Evolutionary conservation across 2,797 vertebrate species (phyloP), one percentile per base, ranked within the genome.

Genomic region (Crenichthys baileyi): DNA sequence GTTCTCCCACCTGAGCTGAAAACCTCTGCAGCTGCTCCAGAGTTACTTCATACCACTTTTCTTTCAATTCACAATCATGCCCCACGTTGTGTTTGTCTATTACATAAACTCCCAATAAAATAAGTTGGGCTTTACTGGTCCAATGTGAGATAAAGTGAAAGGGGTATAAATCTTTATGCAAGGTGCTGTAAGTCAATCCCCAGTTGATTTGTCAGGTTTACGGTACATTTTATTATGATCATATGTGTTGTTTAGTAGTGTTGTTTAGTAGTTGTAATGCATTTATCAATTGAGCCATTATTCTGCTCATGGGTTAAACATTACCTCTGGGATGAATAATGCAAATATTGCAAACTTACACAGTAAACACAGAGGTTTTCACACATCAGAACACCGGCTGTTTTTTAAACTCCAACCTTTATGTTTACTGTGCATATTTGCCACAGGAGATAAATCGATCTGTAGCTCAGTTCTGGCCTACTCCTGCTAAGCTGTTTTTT

Each of bases 311-410:
- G 61, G 29, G 26, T 36, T 50, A 48, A 79, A 56, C 50, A 56
- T 48, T 29, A 39, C 63, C 44, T 65, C 22, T 41, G 51, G 60
- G 41, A 20, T 70, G 5, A 61, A 79, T 75, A 68, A 31, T 58
- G 18, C 26, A 71, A 63, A 73, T 65, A 73, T 46, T 73, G 24
- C 29, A 71, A 73, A 53, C n/a, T 71, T 56, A 44, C 65, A 76
- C 12, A 65, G 46, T 12, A 75, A 73, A 75, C 13, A 18, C 15
- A 6, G 65, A 70, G 67, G 24, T n/a, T 18, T 22, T 73, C 50
- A 58, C 39, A 65, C 48, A 63, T 58, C 26, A 74, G 48, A 78
- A 60, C 24, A 13, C 67, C 12, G 24, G 24, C 46, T 56, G 72
- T 41, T 73, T 65, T 79, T 20, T 73, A 26, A 60, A 22, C 53